Conservation (phyloP, 1,140 invertebrate genomes). For the Branchinecta lynchi region DNA sequence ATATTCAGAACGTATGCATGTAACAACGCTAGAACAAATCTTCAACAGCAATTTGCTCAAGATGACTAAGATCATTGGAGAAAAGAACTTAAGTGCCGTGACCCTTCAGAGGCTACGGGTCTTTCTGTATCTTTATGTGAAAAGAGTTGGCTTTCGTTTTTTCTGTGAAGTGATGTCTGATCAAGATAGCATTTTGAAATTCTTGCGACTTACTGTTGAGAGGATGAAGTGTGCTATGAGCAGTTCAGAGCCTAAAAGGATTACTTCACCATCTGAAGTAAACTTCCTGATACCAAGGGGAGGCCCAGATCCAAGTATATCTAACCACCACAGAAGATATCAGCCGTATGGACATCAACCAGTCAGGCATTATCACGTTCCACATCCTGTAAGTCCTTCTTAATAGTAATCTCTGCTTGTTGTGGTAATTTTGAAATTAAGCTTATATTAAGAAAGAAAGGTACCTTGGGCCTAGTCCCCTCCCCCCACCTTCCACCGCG, state of each 20-base stretch:
- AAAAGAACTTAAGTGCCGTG: background rate
- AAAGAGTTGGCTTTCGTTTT: background rate
- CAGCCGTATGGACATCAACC: background rate
- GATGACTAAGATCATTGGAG: background rate
- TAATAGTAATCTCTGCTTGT: background rate
- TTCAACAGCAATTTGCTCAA: background rate
- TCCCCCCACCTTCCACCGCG: no score
- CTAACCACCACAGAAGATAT: background rate
- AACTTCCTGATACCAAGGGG: background rate
- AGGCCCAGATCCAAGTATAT: background rate
- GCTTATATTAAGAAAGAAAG: no score
- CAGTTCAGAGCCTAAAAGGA: background rate
- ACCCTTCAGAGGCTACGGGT: background rate
- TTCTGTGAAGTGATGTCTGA: background rate
- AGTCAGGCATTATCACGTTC: background rate
- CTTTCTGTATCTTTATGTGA: background rate
- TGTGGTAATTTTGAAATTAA: no score
- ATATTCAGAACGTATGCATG: background rate
- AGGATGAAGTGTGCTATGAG: background rate
- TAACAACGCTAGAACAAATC: background rate
- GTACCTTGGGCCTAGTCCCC: no score
- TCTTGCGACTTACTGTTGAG: background rate
- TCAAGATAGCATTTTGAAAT: background rate
- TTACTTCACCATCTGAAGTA: background rate
- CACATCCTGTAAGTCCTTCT: background rate